Percentiles rank a stretch among this genome's conserved stretches.
Evolutionary conservation across 2,113 vertebrate genomes (phyloP).

Genomic region (Toxotes chatareus): DNA sequence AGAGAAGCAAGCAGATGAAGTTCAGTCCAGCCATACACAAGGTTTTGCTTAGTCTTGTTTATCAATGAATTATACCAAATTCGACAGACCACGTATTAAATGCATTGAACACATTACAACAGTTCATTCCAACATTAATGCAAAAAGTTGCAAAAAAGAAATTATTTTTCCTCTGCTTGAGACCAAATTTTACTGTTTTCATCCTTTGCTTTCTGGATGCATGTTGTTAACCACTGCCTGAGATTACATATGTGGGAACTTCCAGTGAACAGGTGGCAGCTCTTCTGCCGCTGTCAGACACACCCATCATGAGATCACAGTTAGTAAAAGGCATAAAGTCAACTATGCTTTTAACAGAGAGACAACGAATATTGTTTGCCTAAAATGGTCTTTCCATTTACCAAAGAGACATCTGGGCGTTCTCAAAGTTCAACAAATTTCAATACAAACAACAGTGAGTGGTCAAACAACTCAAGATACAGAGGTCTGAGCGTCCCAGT

Average conservation of each 20-base stretch:
- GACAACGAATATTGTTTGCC: neutral
- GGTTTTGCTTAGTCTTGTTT: neutral
- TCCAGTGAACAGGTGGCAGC: neutral
- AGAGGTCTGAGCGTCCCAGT: neutral
- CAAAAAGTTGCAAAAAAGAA: neutral
- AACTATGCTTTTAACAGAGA: neutral
- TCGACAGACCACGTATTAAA: neutral
- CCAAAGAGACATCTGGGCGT: neutral
- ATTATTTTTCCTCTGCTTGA: neutral
- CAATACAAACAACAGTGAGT: neutral
- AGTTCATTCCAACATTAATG: neutral
- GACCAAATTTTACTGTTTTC: neutral
- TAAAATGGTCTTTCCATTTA: neutral
- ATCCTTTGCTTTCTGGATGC: neutral
- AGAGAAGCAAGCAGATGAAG: no score
- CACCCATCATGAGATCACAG: neutral
- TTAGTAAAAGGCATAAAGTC: neutral
- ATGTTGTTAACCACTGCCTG: neutral
- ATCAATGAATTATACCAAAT: neutral
- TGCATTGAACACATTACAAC: neutral
- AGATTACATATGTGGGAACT: neutral
- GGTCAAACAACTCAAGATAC: neutral
- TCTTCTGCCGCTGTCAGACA: conserved; percentile 9
- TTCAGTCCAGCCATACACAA: no score
- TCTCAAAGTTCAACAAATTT: neutral